A percentile compares a stretch with the other conserved stretches of the same genome.
Evolutionary conservation across 2,113 vertebrate genomes (phyloP).

Genomic region (Amia ocellicauda): DNA sequence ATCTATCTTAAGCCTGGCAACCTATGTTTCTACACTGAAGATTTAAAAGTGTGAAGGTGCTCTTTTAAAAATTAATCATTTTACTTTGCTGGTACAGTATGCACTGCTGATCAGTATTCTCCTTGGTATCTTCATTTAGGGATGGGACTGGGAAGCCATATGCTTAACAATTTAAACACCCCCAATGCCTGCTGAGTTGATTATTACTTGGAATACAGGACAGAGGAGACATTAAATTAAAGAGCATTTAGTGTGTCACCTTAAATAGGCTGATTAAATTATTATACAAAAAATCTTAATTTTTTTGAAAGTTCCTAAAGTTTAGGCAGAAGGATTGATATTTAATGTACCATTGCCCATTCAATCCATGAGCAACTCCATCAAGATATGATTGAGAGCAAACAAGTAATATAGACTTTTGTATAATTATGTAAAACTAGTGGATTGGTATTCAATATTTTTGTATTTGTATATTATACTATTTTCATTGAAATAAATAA

Average conservation of each 20-base stretch:
- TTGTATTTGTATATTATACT: too few species aligned
- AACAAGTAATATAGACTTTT: too few species aligned
- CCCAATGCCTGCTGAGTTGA: slow-evolving; percentile 5
- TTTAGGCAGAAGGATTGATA: too few species aligned
- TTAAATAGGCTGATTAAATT: neutral
- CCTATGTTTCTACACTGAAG: slow-evolving; percentile 28
- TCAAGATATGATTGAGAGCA: too few species aligned
- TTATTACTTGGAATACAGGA: slow-evolving; percentile 1
- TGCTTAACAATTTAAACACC: neutral
- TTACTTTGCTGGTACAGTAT: slow-evolving; percentile 1
- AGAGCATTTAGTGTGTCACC: neutral
- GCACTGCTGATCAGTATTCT: neutral
- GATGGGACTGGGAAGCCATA: neutral
- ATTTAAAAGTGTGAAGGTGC: slow-evolving; percentile 15
- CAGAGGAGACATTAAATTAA: slow-evolving; percentile 3
- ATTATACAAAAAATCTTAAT: too few species aligned
- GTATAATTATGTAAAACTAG: too few species aligned
- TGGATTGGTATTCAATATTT: too few species aligned
- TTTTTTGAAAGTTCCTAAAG: too few species aligned
- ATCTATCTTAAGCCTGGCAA: slow-evolving; percentile 62
- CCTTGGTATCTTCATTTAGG: slow-evolving; percentile 1
- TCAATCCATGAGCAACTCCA: too few species aligned
- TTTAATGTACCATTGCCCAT: too few species aligned
- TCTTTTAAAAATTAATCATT: neutral
- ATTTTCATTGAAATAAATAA: too few species aligned